phyloP scores from a whole-genome alignment of 2,797 vertebrate genomes.

The Eulemur albifrons region DNA sequence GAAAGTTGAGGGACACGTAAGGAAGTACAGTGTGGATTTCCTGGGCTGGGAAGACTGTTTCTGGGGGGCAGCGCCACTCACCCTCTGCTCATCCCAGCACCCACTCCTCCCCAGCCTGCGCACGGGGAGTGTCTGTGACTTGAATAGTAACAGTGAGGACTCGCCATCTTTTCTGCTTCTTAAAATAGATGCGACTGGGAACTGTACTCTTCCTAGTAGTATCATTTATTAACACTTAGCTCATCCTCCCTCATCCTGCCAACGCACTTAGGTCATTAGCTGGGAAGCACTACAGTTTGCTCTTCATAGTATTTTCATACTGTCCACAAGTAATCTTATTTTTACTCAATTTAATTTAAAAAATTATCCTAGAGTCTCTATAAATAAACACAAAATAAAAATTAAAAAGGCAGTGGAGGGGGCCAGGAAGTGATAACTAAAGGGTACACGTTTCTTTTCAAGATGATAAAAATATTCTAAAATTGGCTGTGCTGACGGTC shows the following conservation, averaged over 20 bases:
- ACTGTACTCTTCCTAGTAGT: background rate
- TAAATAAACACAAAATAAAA: background rate
- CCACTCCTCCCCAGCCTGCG: background rate
- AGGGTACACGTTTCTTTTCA: background rate
- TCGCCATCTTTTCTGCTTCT: background rate
- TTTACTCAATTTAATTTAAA: background rate
- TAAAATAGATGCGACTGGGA: background rate
- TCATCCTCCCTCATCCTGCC: background rate
- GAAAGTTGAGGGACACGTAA: background rate
- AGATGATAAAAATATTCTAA: background rate
- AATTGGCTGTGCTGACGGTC: background rate
- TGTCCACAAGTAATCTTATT: background rate
- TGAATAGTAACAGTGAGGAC: background rate
- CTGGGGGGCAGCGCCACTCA: rapidly evolving
- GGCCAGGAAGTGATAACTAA: background rate
- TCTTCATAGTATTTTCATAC: background rate
- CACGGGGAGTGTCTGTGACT: background rate
- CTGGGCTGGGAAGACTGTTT: background rate
- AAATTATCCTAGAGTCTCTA: background rate
- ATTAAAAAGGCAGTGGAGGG: background rate
- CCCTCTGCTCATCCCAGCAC: rapidly evolving
- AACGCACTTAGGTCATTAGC: background rate
- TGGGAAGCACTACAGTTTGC: background rate
- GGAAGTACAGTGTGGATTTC: background rate
- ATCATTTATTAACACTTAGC: background rate